Evolutionary conservation across 2,888 invertebrate genomes (phyloP).

Genomic region (Autographa gamma): DNA sequence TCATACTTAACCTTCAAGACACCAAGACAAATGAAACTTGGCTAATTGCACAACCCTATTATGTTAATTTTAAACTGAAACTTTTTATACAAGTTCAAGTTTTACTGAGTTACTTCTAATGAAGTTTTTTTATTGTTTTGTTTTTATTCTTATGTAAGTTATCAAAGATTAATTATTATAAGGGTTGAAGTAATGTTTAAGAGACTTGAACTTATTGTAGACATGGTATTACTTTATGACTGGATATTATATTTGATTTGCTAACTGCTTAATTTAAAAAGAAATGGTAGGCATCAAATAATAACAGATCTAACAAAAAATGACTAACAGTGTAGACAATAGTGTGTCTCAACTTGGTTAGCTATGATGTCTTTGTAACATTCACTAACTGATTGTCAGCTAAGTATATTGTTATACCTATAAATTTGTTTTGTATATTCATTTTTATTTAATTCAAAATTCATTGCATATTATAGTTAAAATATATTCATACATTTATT

Average conservation of each 20-base stretch:
- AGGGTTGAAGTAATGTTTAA: background rate
- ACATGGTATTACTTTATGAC: conserved; percentile 1
- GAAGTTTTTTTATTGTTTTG: background rate
- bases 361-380: background rate
- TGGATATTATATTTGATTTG: background rate
- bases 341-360: background rate
- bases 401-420: background rate
- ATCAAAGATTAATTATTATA: background rate
- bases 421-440: background rate
- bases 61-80: background rate
- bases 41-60: background rate
- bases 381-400: background rate
- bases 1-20: background rate
- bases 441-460: background rate
- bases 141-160: background rate
- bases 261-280: background rate
- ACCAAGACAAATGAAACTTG: background rate
- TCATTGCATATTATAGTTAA: background rate
- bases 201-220: background rate
- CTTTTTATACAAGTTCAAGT: background rate
- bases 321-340: background rate
- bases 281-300: background rate
- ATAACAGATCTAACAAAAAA: background rate
- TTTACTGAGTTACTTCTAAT: too few relatives aligned
- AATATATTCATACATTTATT: background rate